phyloP scores from a whole-genome alignment of 2,888 invertebrate genomes.

The Agrilus cyanescens region DNA sequence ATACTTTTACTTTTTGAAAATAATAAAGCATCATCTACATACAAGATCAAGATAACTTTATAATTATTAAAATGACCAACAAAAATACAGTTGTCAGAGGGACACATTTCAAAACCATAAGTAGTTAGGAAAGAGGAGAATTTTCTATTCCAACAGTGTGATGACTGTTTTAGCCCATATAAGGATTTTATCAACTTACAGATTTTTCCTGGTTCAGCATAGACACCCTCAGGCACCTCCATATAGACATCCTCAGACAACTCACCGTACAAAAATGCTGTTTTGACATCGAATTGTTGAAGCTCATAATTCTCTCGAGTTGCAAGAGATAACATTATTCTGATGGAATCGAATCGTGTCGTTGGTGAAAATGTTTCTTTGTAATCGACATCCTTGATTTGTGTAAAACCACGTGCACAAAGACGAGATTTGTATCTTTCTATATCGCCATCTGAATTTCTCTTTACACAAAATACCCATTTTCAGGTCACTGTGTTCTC shows the following conservation, averaged over 20 bases:
- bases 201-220: conserved; percentile 4
- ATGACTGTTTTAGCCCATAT: conserved; percentile 14
- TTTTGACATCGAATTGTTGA: conserved; percentile 10
- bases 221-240: conserved; percentile 2
- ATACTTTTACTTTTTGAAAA: too few relatives aligned
- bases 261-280: conserved; percentile 8
- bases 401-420: conserved; percentile 15
- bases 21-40: too few relatives aligned
- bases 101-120: conserved; percentile 3
- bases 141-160: neutral
- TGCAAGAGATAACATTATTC: conserved; percentile 11
- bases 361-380: conserved; percentile 20
- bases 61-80: too few relatives aligned
- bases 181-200: conserved; percentile 9
- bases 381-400: conserved; percentile 15
- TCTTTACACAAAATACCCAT: conserved; percentile 14
- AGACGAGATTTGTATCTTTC: conserved; percentile 15
- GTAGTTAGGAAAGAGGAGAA: conserved; percentile 1
- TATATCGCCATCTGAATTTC: conserved; percentile 6
- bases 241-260: conserved; percentile 8
- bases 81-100: conserved; percentile 6
- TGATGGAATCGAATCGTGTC: conserved; percentile 16
- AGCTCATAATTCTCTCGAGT: conserved; percentile 3
- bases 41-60: too few relatives aligned
- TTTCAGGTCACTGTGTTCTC: conserved; percentile 10